Percentiles rank a stretch among this genome's conserved stretches.
phyloP scores from a whole-genome alignment of 2,797 vertebrate genomes.

The Cuculus canorus region DNA sequence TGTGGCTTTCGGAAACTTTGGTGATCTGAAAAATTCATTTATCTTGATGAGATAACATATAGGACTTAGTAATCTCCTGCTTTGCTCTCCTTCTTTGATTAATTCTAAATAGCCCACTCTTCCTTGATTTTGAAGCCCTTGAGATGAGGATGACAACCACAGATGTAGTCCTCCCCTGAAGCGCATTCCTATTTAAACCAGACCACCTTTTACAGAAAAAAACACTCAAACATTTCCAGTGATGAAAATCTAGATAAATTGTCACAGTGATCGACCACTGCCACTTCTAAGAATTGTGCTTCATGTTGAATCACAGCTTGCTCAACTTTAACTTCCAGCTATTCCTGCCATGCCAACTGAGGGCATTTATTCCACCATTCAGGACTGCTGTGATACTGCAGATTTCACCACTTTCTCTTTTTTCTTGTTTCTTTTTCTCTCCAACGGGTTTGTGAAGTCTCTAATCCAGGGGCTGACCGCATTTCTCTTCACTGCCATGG shows the following conservation, averaged over 20 bases:
- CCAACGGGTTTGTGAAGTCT: background rate
- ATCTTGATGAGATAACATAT: background rate
- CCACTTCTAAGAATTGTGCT: background rate
- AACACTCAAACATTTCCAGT: background rate
- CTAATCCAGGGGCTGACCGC: accelerated
- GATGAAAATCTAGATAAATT: background rate
- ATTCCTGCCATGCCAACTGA: background rate
- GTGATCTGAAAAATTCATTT: background rate
- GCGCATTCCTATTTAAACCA: background rate
- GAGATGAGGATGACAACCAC: background rate
- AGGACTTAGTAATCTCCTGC: background rate
- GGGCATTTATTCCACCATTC: background rate
- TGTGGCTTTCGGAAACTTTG: background rate
- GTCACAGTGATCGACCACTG: background rate
- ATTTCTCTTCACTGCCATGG: background rate
- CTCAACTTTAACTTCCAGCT: background rate
- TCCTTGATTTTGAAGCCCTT: background rate
- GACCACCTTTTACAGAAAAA: background rate
- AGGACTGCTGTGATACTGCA: background rate
- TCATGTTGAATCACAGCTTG: background rate
- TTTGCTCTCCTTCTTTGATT: background rate
- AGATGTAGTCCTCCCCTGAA: background rate
- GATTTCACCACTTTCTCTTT: background rate
- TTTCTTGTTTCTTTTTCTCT: background rate
- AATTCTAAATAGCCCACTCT: background rate